These are phyloP conservation scores for Neogobius melanostomus DNA, from an alignment of 2,113 vertebrate species.

Conservation along the genomic window DNA sequence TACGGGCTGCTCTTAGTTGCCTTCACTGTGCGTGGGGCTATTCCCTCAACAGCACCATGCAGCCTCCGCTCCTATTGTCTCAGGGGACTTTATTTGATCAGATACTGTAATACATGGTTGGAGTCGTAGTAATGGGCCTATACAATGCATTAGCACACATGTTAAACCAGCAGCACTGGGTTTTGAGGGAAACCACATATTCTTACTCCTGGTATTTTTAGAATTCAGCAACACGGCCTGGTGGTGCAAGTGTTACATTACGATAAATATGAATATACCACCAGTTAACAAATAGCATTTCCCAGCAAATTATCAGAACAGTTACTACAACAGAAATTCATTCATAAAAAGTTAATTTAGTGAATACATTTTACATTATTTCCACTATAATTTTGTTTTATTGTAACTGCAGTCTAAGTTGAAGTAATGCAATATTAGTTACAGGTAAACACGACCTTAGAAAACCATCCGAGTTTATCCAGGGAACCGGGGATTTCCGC, in stretches of 20 bases:
- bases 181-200: background rate
- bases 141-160: constrained; percentile 48
- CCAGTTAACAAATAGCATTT: too few species aligned
- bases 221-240: background rate
- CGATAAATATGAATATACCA: too few species aligned
- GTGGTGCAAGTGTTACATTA: too few species aligned
- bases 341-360: too few species aligned
- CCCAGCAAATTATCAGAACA: too few species aligned
- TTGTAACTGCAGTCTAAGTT: background rate
- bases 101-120: constrained; percentile 13
- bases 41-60: constrained; percentile 22
- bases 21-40: constrained; percentile 5
- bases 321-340: too few species aligned
- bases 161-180: constrained; percentile 37
- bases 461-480: constrained; percentile 25
- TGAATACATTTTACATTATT: too few species aligned
- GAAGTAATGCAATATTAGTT: too few species aligned
- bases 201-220: constrained; percentile 3
- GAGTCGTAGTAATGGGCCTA: constrained; percentile 21
- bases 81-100: constrained; percentile 35
- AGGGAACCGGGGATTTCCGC: constrained; percentile 53
- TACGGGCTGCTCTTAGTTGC: constrained; percentile 16
- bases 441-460: too few species aligned
- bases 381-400: too few species aligned
- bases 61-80: constrained; percentile 33